A percentile compares a stretch with the other conserved stretches of the same genome.
phyloP scores from a whole-genome alignment of 2,113 vertebrate genomes.

The Hemiscyllium ocellatum region DNA sequence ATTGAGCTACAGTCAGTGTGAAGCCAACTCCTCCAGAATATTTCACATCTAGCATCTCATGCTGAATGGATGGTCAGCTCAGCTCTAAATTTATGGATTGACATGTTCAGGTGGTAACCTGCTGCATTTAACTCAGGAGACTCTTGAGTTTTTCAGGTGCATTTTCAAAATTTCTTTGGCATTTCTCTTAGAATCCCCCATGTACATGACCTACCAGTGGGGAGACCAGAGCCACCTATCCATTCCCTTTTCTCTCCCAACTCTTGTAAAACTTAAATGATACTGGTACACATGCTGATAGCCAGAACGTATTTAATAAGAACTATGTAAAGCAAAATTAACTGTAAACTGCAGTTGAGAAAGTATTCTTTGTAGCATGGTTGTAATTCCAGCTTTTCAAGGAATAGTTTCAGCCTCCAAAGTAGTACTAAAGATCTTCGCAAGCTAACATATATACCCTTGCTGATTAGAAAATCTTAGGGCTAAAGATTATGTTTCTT shows the following conservation, averaged over 20 bases:
- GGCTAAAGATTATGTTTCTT: no score
- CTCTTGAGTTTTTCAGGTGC: neutral
- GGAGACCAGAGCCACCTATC: neutral
- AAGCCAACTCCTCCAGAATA: neutral
- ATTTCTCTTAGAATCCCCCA: neutral
- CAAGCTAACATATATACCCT: neutral
- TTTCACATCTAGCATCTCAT: neutral
- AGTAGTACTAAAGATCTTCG: neutral
- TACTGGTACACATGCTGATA: neutral
- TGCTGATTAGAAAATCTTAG: neutral
- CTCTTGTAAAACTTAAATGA: neutral
- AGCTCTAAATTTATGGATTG: neutral
- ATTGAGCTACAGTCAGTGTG: neutral
- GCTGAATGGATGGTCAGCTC: neutral
- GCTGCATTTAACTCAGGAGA: neutral
- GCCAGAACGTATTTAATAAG: neutral
- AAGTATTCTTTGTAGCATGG: neutral
- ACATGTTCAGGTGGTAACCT: neutral
- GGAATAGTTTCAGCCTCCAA: neutral
- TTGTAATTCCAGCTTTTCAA: neutral
- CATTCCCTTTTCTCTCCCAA: neutral
- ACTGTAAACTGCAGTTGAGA: neutral
- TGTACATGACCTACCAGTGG: neutral
- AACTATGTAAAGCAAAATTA: neutral
- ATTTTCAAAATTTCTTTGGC: neutral